Conservation (phyloP, 2,888 invertebrate species). For the Galerucella pusilla region DNA sequence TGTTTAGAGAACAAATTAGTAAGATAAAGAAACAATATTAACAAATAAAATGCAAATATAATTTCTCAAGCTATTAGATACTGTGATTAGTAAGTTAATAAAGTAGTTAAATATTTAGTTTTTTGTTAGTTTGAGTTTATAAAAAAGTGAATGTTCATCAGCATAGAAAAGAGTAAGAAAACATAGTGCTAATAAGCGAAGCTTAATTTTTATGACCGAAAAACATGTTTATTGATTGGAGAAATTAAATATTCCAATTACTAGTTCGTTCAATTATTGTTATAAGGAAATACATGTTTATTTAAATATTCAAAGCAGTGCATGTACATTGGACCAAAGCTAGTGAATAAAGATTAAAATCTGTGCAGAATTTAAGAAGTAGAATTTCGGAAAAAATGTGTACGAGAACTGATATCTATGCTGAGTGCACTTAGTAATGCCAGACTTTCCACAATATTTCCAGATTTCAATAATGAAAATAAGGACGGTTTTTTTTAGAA, state of each 20-base stretch:
- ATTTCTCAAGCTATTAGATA: background rate
- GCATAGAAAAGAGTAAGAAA: constrained; percentile 3
- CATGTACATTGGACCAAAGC: too few relatives aligned
- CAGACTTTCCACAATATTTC: too few relatives aligned
- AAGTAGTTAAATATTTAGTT: background rate
- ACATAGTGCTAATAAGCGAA: constrained; percentile 19
- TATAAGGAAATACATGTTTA: too few relatives aligned
- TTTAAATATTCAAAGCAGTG: too few relatives aligned
- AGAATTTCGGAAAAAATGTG: too few relatives aligned
- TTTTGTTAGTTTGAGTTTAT: constrained; percentile 3
- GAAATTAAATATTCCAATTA: background rate
- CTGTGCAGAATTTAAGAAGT: too few relatives aligned
- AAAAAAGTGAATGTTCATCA: background rate
- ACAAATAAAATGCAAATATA: background rate
- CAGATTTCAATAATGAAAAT: too few relatives aligned
- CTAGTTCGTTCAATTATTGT: too few relatives aligned
- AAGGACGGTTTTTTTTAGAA: too few relatives aligned
- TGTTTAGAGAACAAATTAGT: background rate
- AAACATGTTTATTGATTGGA: constrained; percentile 5
- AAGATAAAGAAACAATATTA: background rate
- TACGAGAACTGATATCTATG: too few relatives aligned
- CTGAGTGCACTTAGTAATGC: too few relatives aligned
- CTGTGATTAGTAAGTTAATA: constrained; percentile 1
- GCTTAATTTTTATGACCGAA: constrained; percentile 10
- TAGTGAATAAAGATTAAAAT: too few relatives aligned